Evolutionary conservation across 2,797 vertebrate species (phyloP).

Genomic region (Etheostoma nigrum): DNA sequence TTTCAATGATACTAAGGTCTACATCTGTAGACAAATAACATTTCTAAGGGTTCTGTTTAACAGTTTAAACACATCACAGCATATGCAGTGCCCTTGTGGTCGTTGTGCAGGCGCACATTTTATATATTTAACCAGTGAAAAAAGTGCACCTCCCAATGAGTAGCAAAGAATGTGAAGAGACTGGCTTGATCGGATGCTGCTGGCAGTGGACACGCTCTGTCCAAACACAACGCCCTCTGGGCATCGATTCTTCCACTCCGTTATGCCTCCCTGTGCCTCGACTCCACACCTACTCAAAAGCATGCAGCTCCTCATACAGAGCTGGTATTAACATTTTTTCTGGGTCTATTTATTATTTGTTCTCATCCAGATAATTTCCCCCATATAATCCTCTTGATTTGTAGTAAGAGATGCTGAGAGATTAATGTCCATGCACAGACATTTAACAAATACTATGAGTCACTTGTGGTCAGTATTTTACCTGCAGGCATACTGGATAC

Average conservation of each 20-base stretch:
- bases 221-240: constrained; percentile 47
- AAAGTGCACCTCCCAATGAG: constrained; percentile 35
- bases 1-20: constrained; percentile 46
- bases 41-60: constrained; percentile 42
- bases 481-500: constrained; percentile 13
- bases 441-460: constrained; percentile 9
- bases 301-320: constrained; percentile 47
- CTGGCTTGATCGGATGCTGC: constrained; percentile 61
- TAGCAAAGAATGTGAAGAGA: constrained; percentile 65
- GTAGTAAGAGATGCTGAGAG: constrained; percentile 1
- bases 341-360: constrained; percentile 39
- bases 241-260: constrained; percentile 47
- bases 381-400: constrained; percentile 26
- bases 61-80: constrained; percentile 48
- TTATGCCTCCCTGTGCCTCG: constrained; percentile 64
- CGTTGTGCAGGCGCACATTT: constrained; percentile 56
- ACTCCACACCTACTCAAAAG: constrained; percentile 63
- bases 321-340: constrained; percentile 44
- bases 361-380: constrained; percentile 29
- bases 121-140: constrained; percentile 47
- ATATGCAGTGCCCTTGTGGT: constrained; percentile 53
- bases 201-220: constrained; percentile 55
- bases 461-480: constrained; percentile 22
- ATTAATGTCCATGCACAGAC: constrained; percentile 5
- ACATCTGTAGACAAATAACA: constrained; percentile 51